Evolutionary conservation across 2,113 vertebrate genomes (phyloP).

Genomic region (Crotalus helleri): DNA sequence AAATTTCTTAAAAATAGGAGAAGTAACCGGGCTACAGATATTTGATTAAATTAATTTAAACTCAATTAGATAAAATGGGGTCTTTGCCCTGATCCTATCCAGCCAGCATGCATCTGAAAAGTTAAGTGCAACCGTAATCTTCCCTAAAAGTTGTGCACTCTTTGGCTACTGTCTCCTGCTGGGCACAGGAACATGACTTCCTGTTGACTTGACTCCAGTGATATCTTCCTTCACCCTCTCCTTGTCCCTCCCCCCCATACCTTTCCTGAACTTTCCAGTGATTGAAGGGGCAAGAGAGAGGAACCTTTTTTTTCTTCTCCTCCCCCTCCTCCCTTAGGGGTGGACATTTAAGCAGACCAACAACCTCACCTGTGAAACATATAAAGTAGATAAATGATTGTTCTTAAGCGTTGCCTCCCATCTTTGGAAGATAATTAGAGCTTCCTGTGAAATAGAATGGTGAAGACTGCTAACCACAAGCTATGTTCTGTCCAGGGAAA

Average conservation of each 20-base stretch:
- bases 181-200: neutral
- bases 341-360: slow-evolving; percentile 20
- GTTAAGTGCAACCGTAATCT: neutral
- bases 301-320: neutral
- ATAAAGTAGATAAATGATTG: slow-evolving; percentile 28
- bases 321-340: neutral
- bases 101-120: neutral
- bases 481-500: slow-evolving; percentile 24
- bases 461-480: slow-evolving; percentile 14
- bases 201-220: neutral
- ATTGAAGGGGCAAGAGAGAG: neutral
- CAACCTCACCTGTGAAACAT: slow-evolving; percentile 19
- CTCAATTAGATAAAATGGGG: neutral
- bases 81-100: neutral
- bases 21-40: neutral
- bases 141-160: neutral
- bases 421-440: slow-evolving; percentile 31
- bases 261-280: slow-evolving; percentile 16
- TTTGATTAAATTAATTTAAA: neutral
- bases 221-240: neutral
- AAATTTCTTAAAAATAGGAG: neutral
- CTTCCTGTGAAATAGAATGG: slow-evolving; percentile 7
- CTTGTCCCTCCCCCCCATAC: neutral
- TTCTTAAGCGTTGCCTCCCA: slow-evolving; percentile 32
- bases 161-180: neutral